These are phyloP conservation scores for Cepphus grylle DNA, from an alignment of 2,113 vertebrate species.

Conservation along the genomic window DNA sequence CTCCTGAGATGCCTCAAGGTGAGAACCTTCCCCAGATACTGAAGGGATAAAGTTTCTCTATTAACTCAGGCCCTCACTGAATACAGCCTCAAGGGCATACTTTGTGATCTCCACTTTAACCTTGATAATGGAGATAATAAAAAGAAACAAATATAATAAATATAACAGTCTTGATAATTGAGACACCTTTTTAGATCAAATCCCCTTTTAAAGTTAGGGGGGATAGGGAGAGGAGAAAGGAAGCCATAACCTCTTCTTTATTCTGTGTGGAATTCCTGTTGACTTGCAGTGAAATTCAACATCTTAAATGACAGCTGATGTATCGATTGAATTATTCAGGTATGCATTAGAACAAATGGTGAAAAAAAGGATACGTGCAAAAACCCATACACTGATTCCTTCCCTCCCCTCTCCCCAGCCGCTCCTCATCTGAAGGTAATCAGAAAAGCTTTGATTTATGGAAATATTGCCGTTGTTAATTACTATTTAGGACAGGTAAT, in stretches of 20 bases:
- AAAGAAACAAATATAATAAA: background rate
- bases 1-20: constrained; percentile 94
- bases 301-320: background rate
- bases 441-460: constrained; percentile 80
- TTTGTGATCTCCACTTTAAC: background rate
- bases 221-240: background rate
- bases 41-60: background rate
- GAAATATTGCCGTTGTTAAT: constrained; percentile 80
- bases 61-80: background rate
- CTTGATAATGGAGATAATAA: background rate
- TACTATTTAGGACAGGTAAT: constrained; percentile 73
- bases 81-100: background rate
- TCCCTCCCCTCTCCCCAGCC: background rate
- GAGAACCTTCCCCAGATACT: background rate
- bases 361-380: background rate
- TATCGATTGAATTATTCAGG: constrained; percentile 25
- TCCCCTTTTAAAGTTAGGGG: background rate
- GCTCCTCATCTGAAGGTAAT: constrained; percentile 71
- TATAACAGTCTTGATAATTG: background rate
- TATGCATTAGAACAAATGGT: constrained; percentile 7
- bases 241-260: background rate
- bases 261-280: background rate
- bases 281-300: background rate
- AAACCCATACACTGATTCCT: background rate
- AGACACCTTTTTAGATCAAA: background rate